Conservation (phyloP, 2,888 invertebrate species). For the Smittia sp. region DNA sequence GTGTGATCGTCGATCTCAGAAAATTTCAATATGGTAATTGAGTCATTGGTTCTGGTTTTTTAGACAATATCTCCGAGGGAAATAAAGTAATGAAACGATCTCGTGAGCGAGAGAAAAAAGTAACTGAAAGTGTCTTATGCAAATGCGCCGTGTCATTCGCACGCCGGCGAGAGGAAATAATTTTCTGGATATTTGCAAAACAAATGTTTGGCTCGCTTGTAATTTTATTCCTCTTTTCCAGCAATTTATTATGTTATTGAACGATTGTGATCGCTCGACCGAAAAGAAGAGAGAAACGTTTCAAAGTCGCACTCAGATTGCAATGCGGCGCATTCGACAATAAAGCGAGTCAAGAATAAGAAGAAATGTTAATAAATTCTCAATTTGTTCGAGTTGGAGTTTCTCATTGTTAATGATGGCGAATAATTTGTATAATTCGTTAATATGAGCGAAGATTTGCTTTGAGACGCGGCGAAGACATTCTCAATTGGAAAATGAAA, state of each 20-base stretch:
- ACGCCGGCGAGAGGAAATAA: background rate
- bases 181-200: background rate
- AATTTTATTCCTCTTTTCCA: constrained; percentile 23
- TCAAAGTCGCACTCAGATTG: background rate
- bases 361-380: constrained; percentile 35
- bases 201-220: constrained; percentile 29
- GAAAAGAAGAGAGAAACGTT: background rate
- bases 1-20: background rate
- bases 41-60: constrained; percentile 2
- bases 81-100: constrained; percentile 3
- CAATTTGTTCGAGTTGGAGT: constrained; percentile 35
- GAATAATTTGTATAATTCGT: constrained; percentile 33
- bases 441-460: constrained; percentile 14
- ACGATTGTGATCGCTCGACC: constrained; percentile 27
- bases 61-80: background rate
- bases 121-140: background rate
- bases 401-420: constrained; percentile 15
- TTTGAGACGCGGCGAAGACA: background rate
- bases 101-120: background rate
- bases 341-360: background rate
- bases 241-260: background rate
- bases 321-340: background rate
- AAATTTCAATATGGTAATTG: constrained; percentile 2
- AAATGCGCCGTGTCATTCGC: background rate
- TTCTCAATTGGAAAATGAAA: background rate